A percentile compares a stretch with the other conserved stretches of the same genome.
Conservation (phyloP, 2,888 invertebrate species). For the Meiosimyza platycephala region DNA sequence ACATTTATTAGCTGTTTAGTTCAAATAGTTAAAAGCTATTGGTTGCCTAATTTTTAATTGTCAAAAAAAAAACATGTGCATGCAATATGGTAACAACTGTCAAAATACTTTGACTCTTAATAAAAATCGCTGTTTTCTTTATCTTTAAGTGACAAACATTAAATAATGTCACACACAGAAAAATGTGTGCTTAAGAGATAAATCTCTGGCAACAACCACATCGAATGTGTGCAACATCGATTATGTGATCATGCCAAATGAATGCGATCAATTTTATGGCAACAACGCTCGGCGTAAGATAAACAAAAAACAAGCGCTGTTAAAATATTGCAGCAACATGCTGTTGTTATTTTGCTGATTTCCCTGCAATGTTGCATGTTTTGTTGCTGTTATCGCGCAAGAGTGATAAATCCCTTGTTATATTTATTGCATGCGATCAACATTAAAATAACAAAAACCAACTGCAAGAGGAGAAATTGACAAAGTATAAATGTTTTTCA, state of each 20-base stretch:
- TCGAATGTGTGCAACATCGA: too few relatives aligned
- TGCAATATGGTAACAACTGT: constrained; percentile 21
- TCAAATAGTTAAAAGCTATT: too few relatives aligned
- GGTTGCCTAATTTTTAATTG: background rate
- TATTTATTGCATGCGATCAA: constrained; percentile 32
- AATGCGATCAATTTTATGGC: constrained; percentile 5
- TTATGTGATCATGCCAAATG: background rate
- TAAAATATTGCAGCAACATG: constrained; percentile 13
- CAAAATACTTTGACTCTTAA: background rate
- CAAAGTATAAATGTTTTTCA: too few relatives aligned
- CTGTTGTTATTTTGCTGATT: background rate
- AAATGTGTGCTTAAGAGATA: too few relatives aligned
- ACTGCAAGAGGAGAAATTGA: too few relatives aligned
- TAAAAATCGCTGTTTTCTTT: too few relatives aligned
- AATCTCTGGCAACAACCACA: too few relatives aligned
- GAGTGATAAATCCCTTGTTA: background rate
- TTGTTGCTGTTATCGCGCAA: background rate
- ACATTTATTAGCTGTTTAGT: too few relatives aligned
- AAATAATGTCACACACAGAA: too few relatives aligned
- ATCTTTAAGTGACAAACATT: too few relatives aligned
- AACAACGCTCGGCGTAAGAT: background rate
- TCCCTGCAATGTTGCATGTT: background rate
- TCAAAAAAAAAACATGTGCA: constrained; percentile 11
- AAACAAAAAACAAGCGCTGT: background rate
- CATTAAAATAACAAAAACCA: constrained; percentile 3